Conservation (phyloP, 1,140 invertebrate species). For the Drosophila baimaii region DNA sequence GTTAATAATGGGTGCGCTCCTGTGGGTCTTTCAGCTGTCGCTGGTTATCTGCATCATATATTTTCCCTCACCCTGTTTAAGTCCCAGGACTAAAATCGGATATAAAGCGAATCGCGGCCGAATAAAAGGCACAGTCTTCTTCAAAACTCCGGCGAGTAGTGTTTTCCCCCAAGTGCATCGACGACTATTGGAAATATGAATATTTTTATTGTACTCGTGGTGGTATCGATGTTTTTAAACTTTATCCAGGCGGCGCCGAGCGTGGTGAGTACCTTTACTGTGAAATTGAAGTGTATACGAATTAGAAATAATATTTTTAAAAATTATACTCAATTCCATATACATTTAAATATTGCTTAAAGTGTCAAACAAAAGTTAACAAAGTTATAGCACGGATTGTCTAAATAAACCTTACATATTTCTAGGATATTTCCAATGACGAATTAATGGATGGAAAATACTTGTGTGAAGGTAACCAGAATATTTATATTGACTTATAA, state of each 20-base stretch:
- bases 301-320: not conserved
- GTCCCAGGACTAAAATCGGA: conserved; percentile 6
- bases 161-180: conserved; percentile 23
- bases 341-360: not conserved
- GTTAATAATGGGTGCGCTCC: conserved; percentile 52
- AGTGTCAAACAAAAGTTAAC: not conserved
- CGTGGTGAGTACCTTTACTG: conserved; percentile 22
- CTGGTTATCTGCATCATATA: conserved; percentile 20
- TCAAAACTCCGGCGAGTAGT: conserved; percentile 28
- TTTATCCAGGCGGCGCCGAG: conserved; percentile 37
- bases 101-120: conserved; percentile 53
- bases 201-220: conserved; percentile 36
- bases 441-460: conserved; percentile 56
- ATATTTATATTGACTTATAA: not conserved
- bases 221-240: conserved; percentile 34
- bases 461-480: conserved; percentile 47
- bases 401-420: not conserved
- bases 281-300: not conserved
- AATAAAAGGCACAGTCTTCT: conserved; percentile 40
- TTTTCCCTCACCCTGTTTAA: conserved; percentile 57
- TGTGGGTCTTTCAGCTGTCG: conserved; percentile 26
- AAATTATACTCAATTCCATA: not conserved
- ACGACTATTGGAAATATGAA: conserved; percentile 38
- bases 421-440: conserved; percentile 47
- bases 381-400: not conserved